Evolutionary conservation across 1,140 invertebrate genomes (phyloP).

Genomic region (Monomorium pharaonis): DNA sequence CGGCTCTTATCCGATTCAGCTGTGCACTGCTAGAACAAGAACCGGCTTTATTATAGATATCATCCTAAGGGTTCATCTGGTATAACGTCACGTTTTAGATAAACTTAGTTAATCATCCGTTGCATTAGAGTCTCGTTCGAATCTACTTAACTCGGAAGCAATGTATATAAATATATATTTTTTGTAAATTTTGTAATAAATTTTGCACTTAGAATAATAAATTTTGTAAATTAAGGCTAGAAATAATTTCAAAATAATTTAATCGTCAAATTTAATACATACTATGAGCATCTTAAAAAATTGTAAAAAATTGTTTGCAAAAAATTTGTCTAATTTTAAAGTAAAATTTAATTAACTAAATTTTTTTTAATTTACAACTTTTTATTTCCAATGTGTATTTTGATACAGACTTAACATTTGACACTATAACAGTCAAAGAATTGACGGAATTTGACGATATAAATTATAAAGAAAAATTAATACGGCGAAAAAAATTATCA

Average conservation of each 20-base stretch:
- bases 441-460: not conserved
- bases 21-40: slow-evolving; percentile 2
- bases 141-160: slow-evolving; percentile 14
- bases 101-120: not conserved
- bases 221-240: too few relatives aligned
- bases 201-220: too few relatives aligned
- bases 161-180: not conserved
- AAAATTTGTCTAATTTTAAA: too few relatives aligned
- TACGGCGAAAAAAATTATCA: not conserved
- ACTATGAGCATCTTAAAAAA: too few relatives aligned
- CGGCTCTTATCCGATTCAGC: slow-evolving; percentile 37
- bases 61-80: not conserved
- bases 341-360: too few relatives aligned
- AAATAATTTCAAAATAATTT: too few relatives aligned
- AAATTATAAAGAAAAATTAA: not conserved
- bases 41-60: slow-evolving; percentile 44
- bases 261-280: too few relatives aligned
- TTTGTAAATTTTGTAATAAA: too few relatives aligned
- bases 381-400: too few relatives aligned
- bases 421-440: not conserved
- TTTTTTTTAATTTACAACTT: too few relatives aligned
- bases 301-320: too few relatives aligned
- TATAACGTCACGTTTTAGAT: not conserved
- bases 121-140: slow-evolving; percentile 6
- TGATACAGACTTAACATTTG: too few relatives aligned